phyloP scores from a whole-genome alignment of 35 echinoderm and acorn worm species.

The Anneissia japonica region DNA sequence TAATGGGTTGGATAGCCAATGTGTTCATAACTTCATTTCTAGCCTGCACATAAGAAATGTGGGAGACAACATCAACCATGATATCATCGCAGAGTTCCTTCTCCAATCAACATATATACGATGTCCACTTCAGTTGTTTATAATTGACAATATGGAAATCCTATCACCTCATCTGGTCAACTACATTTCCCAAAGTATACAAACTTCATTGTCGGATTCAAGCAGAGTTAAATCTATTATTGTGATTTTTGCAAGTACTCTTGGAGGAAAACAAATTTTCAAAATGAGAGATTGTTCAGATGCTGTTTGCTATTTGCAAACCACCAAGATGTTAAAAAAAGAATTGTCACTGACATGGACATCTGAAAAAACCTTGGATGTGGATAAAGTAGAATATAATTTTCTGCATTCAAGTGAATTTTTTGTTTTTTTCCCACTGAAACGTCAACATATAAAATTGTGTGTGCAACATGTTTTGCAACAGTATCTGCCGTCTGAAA shows the following conservation, averaged over 20 bases:
- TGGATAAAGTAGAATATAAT: not conserved
- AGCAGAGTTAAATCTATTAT: not conserved
- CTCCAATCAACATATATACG: not conserved
- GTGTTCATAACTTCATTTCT: not conserved
- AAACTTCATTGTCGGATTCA: not conserved
- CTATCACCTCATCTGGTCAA: not conserved
- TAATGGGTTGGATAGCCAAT: not conserved
- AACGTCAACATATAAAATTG: not conserved
- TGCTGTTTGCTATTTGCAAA: not conserved
- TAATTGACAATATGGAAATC: not conserved
- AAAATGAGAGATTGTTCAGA: not conserved
- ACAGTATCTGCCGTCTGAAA: not conserved
- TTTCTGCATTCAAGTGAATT: not conserved
- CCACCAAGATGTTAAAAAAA: not conserved
- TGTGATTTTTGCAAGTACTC: not conserved
- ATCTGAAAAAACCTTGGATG: not conserved
- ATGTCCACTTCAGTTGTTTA: not conserved
- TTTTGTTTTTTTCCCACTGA: not conserved
- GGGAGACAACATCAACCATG: not conserved
- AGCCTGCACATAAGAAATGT: not conserved
- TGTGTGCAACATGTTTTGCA: not conserved
- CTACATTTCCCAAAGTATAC: not conserved
- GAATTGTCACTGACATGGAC: not conserved
- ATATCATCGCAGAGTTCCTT: not conserved
- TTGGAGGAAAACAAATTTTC: not conserved